Evolutionary conservation across 1,140 invertebrate genomes (phyloP).

Genomic region (Anthonomus grandis): DNA sequence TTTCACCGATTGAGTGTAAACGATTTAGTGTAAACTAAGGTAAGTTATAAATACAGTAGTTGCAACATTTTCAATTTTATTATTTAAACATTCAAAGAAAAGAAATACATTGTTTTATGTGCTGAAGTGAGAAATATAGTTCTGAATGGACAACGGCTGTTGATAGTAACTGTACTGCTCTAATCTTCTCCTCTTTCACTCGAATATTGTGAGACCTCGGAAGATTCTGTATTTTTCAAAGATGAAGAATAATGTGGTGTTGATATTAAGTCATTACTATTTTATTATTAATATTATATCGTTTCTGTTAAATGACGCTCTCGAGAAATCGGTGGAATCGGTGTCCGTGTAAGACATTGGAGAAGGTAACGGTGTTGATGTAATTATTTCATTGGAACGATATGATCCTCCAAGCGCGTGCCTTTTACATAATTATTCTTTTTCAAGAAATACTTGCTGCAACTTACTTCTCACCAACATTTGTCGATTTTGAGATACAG

Average conservation of each 20-base stretch:
- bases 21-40: too few species aligned
- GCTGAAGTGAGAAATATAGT: conserved; percentile 1
- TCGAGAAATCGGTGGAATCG: too few species aligned
- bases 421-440: conserved; percentile 7
- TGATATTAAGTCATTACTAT: too few species aligned
- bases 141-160: background rate
- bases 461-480: conserved; percentile 8
- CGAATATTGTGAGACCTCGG: background rate
- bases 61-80: background rate
- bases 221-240: too few species aligned
- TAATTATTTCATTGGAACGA: too few species aligned
- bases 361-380: too few species aligned
- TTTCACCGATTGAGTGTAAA: conserved; percentile 19
- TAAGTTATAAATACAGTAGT: conserved; percentile 19
- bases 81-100: conserved; percentile 3
- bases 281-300: too few species aligned
- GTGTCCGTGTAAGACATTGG: too few species aligned
- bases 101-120: conserved; percentile 8
- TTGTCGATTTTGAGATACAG: background rate
- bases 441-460: conserved; percentile 11
- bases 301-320: too few species aligned
- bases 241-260: too few species aligned
- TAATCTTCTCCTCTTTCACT: background rate
- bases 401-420: too few species aligned
- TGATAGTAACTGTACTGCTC: background rate